Evolutionary conservation across 2,113 vertebrate genomes (phyloP).

Genomic region (Gymnobelideus leadbeateri): DNA sequence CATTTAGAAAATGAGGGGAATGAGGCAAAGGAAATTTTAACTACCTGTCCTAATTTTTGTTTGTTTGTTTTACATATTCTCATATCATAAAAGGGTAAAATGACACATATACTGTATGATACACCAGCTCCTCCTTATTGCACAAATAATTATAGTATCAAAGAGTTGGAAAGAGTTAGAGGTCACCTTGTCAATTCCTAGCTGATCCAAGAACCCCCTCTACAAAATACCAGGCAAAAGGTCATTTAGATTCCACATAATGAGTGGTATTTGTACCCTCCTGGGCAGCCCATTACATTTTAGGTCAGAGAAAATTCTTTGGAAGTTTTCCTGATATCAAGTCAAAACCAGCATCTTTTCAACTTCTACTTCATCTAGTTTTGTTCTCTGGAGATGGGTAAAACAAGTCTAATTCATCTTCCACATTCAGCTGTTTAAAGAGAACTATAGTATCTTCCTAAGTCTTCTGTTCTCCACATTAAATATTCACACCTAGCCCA

Average conservation of each 20-base stretch:
- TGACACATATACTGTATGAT: not conserved
- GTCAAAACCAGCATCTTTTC: not conserved
- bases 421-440: not conserved
- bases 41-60: conserved; percentile 61
- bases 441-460: not conserved
- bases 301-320: not conserved
- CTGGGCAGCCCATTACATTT: not conserved
- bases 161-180: not conserved
- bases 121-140: not conserved
- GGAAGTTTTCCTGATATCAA: not conserved
- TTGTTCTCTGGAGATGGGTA: not conserved
- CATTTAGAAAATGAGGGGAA: conserved; percentile 66
- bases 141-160: not conserved
- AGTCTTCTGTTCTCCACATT: not conserved
- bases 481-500: not conserved
- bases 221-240: not conserved
- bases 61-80: conserved; percentile 67
- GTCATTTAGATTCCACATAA: not conserved
- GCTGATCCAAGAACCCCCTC: not conserved
- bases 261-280: not conserved
- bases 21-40: conserved; percentile 65
- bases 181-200: not conserved
- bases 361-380: not conserved
- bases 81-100: conserved; percentile 30
- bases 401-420: not conserved